phyloP scores from a whole-genome alignment of 2,797 vertebrate species.

The Leptodactylus fallax region DNA sequence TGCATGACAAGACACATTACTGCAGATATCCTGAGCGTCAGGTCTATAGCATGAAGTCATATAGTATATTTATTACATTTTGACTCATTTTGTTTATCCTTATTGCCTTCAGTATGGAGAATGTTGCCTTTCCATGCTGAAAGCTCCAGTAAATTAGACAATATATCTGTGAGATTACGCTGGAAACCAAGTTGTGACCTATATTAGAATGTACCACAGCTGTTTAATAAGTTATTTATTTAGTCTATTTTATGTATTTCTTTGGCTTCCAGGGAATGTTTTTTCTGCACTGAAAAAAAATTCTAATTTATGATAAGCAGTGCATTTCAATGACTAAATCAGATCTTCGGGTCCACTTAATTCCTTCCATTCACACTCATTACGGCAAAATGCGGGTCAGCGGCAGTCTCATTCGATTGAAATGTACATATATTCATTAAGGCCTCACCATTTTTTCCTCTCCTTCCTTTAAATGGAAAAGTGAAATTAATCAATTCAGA shows the following conservation, averaged over 20 bases:
- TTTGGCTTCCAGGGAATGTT: slow-evolving; percentile 38
- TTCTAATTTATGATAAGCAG: slow-evolving; percentile 64
- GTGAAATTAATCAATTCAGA: slow-evolving; percentile 52
- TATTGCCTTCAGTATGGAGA: background rate
- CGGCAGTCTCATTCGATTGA: slow-evolving; percentile 34
- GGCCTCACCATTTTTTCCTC: slow-evolving; percentile 5
- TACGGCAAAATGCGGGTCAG: slow-evolving; percentile 37
- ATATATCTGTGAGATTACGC: slow-evolving; percentile 32
- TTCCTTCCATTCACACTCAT: slow-evolving; percentile 42
- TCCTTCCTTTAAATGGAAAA: slow-evolving; percentile 27
- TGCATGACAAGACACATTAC: background rate
- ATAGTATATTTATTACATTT: background rate
- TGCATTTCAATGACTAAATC: slow-evolving; percentile 60
- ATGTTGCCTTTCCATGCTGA: background rate
- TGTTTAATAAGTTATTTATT: slow-evolving; percentile 42
- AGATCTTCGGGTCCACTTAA: slow-evolving; percentile 43
- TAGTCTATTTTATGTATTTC: background rate
- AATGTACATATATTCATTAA: slow-evolving; percentile 60
- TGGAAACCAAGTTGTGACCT: slow-evolving; percentile 34
- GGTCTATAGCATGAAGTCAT: background rate
- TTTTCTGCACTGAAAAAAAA: slow-evolving; percentile 53
- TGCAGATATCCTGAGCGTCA: background rate
- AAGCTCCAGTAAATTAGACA: background rate
- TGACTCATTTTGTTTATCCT: background rate
- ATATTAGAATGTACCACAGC: slow-evolving; percentile 16